Base-by-base conservation (phyloP, 2,113 vertebrate genomes). In the Centropus unirufus region DNA sequence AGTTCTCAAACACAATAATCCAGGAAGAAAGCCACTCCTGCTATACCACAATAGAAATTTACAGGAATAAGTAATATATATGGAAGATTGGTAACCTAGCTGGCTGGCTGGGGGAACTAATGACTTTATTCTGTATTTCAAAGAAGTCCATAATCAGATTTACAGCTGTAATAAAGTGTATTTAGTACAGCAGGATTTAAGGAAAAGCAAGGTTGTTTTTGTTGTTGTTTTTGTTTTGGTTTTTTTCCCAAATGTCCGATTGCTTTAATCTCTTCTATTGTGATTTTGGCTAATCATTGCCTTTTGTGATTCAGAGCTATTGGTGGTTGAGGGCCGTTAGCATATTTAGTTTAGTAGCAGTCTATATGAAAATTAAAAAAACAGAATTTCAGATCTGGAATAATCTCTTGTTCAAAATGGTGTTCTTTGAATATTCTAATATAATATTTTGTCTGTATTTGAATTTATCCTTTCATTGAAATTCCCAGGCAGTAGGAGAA, bases 401-500 rank as follows among this genome's bases (percentile, higher is more conserved):
- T 92, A 75, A 83, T 85, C 9, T 11, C 7, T 66, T 79, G 11
- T 79, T 94, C 77, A 52, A 39, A 83, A 10, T 30, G 7, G 1
- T 78, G 21, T 66, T 78, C 80, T 82, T 36, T 89, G 54, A 87
- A 54, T 78, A 46, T 61, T 16, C 22, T 32, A 64, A 23, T 26
- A 17, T 5, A 52, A 13, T 87, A 36, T 72, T 61, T 84, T 79
- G 7, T 34, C 12, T 73, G 6, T 49, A 14, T 59, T 83, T 76
- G 26, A 80, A 80, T 83, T 86, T 52, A 13, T 47, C 6, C 44
- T 92, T 52, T 79, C 12, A 4, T 91, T 90, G 96, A 14, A 80
- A 39, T 94, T 92, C 12, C 9, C 93, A 99, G 99, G 98, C 66
- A 98, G 97, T 62, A 97, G 95, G 30, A 98, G 97, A 64, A 83